Conservation (phyloP, 2,113 vertebrate genomes). For the Gymnarchus niloticus region DNA sequence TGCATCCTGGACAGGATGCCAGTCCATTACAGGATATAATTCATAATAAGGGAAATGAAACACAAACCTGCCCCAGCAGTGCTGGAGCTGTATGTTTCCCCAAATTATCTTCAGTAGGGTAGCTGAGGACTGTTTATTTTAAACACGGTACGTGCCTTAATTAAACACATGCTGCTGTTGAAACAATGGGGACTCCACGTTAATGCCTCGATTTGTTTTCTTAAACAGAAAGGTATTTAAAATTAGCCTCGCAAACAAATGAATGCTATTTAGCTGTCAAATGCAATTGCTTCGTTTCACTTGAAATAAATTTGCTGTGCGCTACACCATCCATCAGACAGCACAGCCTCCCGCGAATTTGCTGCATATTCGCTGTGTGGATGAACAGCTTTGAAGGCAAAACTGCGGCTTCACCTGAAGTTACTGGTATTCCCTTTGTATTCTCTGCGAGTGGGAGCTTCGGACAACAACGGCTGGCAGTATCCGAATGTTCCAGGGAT, state of each 20-base stretch:
- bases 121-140: not conserved
- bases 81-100: not conserved
- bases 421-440: no score
- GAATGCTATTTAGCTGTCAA: not conserved
- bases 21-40: no score
- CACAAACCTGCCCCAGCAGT: not conserved
- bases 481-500: not conserved
- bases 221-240: conserved; percentile 1
- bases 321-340: not conserved
- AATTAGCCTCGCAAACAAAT: not conserved
- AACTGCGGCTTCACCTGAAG: no score
- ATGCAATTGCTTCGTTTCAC: conserved; percentile 2
- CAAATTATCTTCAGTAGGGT: not conserved
- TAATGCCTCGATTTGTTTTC: conserved; percentile 8
- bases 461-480: not conserved
- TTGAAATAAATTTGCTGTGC: not conserved
- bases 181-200: not conserved
- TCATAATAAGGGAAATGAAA: not conserved
- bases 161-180: not conserved
- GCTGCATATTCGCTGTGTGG: not conserved
- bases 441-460: no score
- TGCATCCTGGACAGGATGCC: no score
- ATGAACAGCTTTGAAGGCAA: no score
- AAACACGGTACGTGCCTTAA: not conserved
- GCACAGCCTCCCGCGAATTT: not conserved